These are phyloP conservation scores for Paracanthobrama guichenoti DNA, from an alignment of 2,113 vertebrate genomes.

Conservation along the genomic window DNA sequence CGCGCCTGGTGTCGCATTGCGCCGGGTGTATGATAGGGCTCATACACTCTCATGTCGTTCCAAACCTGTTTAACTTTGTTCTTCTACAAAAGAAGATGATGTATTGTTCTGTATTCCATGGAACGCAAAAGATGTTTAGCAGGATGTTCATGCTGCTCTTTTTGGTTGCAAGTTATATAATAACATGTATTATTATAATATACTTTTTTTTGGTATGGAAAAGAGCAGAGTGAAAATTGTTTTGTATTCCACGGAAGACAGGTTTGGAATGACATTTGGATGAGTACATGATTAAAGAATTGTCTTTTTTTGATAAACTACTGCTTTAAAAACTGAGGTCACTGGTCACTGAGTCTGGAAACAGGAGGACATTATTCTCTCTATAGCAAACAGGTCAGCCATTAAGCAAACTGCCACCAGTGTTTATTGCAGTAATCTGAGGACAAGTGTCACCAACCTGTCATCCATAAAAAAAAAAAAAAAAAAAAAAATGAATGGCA, in stretches of 20 bases:
- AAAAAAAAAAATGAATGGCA: no score
- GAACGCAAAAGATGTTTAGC: no score
- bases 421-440: neutral
- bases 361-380: neutral
- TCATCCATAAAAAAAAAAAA: neutral
- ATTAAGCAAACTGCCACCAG: neutral
- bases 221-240: neutral
- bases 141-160: no score
- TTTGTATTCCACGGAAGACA: neutral
- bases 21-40: no score
- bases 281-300: neutral
- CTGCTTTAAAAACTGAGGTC: neutral
- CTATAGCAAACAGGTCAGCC: neutral
- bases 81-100: no score
- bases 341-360: neutral
- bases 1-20: no score
- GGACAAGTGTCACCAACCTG: neutral
- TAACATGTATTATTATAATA: neutral
- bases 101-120: no score
- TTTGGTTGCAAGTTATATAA: slow-evolving; percentile 1
- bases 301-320: neutral
- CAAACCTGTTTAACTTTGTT: no score
- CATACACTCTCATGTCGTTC: no score
- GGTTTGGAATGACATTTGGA: neutral
- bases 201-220: neutral